Conservation (phyloP, 2,797 vertebrate genomes). For the Telmatherina bonti region DNA sequence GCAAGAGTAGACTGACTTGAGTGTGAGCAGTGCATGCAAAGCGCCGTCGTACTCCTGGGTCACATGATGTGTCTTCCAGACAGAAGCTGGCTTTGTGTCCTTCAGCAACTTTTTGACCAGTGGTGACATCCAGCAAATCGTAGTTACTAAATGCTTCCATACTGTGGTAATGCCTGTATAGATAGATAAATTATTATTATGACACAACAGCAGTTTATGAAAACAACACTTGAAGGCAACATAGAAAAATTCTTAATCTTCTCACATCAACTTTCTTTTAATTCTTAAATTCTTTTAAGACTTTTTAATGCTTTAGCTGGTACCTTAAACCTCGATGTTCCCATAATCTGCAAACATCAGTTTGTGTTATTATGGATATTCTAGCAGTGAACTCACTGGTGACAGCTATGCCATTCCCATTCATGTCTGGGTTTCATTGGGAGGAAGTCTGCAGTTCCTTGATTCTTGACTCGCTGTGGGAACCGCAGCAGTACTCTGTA, state of each 20-base stretch:
- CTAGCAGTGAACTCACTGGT: constrained; percentile 79
- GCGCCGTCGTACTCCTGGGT: constrained; percentile 79
- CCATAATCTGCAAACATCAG: not conserved
- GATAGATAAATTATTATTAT: not conserved
- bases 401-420: constrained; percentile 91
- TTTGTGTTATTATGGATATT: not conserved
- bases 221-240: not conserved
- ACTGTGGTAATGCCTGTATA: constrained; percentile 86
- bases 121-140: constrained; percentile 80
- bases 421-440: constrained; percentile 85
- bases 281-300: too few relatives aligned
- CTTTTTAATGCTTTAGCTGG: not conserved
- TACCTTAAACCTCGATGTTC: not conserved
- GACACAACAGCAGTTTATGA: not conserved
- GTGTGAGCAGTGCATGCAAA: constrained; percentile 87
- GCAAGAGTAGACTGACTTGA: constrained; percentile 65
- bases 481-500: constrained; percentile 87
- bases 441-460: constrained; percentile 87
- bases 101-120: constrained; percentile 83
- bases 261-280: not conserved
- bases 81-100: constrained; percentile 90
- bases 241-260: not conserved
- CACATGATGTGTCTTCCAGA: constrained; percentile 87
- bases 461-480: constrained; percentile 89
- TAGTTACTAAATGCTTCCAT: constrained; percentile 90